Evolutionary conservation across 2,797 vertebrate genomes (phyloP).

Genomic region (Antennarius maculatus): DNA sequence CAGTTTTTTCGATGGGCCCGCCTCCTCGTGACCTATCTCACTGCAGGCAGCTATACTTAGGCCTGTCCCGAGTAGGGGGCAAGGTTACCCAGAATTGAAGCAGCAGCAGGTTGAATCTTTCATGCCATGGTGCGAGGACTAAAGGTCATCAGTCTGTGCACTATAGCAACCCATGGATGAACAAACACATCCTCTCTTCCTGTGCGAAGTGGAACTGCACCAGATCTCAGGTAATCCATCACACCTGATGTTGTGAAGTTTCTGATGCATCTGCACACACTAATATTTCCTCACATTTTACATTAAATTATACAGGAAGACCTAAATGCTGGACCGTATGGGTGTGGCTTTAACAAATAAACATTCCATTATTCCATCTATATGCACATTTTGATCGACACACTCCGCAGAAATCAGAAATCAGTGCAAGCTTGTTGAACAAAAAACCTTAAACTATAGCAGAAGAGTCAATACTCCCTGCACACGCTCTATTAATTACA

Average conservation of each 20-base stretch:
- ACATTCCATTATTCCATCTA: background rate
- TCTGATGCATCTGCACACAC: background rate
- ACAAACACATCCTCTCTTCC: background rate
- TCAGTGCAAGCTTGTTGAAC: too few relatives aligned
- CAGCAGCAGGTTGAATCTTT: slow-evolving; percentile 66
- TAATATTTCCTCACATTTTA: background rate
- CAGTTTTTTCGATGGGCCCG: slow-evolving; percentile 8
- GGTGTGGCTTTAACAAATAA: background rate
- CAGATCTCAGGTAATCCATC: slow-evolving; percentile 29
- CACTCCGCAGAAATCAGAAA: too few relatives aligned
- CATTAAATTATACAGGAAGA: background rate
- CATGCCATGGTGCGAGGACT: slow-evolving; percentile 51
- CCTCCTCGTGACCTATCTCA: slow-evolving; percentile 42
- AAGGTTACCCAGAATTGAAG: slow-evolving; percentile 69
- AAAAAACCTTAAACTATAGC: too few relatives aligned
- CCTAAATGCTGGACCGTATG: background rate
- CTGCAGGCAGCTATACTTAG: slow-evolving; percentile 49
- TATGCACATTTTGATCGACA: too few relatives aligned
- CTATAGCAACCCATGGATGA: too few relatives aligned
- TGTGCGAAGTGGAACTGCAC: slow-evolving; percentile 18
- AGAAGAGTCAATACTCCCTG: too few relatives aligned
- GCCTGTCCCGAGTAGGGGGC: slow-evolving; percentile 51
- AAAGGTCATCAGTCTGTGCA: slow-evolving; percentile 65
- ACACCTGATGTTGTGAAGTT: background rate
- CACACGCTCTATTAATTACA: too few relatives aligned